phyloP scores from a whole-genome alignment of 2,797 vertebrate genomes.

The Prionace glauca region DNA sequence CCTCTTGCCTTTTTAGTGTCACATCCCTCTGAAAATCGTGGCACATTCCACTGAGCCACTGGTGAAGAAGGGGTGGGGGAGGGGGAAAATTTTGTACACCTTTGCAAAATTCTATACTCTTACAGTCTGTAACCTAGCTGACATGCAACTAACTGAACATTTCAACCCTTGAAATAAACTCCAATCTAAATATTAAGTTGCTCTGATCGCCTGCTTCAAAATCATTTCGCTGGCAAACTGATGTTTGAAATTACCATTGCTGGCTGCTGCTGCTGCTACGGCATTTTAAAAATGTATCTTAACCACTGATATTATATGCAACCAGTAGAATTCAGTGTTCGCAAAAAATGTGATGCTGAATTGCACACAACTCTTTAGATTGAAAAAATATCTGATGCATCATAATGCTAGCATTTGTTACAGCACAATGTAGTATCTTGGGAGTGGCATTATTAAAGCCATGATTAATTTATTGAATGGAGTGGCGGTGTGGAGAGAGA shows the following conservation, averaged over 20 bases:
- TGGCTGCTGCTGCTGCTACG: no score
- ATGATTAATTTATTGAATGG: background rate
- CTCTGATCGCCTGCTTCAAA: background rate
- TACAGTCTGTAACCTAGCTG: background rate
- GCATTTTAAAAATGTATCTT: background rate
- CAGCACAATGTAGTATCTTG: background rate
- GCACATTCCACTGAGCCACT: background rate
- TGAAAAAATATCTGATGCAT: background rate
- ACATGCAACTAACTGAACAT: background rate
- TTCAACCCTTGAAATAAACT: background rate
- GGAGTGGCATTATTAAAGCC: background rate
- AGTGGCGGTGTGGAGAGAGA: no score
- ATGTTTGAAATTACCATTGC: background rate
- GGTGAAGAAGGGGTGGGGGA: background rate
- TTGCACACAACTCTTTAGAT: background rate
- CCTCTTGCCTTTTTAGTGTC: background rate
- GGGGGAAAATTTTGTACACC: background rate
- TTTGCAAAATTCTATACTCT: background rate
- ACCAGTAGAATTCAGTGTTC: background rate
- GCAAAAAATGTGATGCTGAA: no score
- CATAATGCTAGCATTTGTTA: background rate
- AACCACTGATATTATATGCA: background rate
- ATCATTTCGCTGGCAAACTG: background rate
- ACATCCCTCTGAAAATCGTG: background rate
- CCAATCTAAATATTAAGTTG: background rate